Conservation (phyloP, 37 sponge, comb jelly and placozoan genomes). For the Geodia barretti region DNA sequence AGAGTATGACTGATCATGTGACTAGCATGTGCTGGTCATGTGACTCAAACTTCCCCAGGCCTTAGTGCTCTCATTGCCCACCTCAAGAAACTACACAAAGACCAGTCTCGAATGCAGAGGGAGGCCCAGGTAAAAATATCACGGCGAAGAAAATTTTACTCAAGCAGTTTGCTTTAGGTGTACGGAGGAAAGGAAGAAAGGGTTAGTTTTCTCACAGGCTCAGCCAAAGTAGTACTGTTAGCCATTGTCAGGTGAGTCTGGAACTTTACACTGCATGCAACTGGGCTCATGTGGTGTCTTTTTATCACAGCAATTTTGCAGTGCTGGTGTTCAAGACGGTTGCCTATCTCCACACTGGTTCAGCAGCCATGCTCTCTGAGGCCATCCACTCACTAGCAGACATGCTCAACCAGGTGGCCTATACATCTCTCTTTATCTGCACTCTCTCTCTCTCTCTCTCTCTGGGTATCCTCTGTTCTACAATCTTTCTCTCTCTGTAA, state of each 20-base stretch:
- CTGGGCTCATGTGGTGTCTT: not conserved
- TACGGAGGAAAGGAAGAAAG: slow-evolving; percentile 74
- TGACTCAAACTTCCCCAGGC: slow-evolving; percentile 15
- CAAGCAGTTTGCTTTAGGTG: slow-evolving; percentile 31
- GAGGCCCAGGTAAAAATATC: slow-evolving; percentile 64
- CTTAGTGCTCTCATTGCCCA: slow-evolving; percentile 77
- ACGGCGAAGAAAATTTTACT: no score
- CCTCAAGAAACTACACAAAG: slow-evolving; percentile 76
- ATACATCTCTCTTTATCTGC: not conserved
- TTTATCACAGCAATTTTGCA: slow-evolving; percentile 72
- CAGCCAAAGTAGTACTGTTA: slow-evolving; percentile 81
- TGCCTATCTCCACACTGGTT: slow-evolving; percentile 93
- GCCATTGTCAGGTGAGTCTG: slow-evolving; percentile 80
- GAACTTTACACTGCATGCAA: not conserved
- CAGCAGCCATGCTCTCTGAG: slow-evolving; percentile 95
- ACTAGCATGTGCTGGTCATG: not conserved
- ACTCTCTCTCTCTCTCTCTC: no score
- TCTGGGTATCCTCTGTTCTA: no score
- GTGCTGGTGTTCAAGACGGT: slow-evolving; percentile 81
- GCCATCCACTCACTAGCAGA: slow-evolving; percentile 97
- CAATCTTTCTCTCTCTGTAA: no score
- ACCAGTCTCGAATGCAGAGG: slow-evolving; percentile 39
- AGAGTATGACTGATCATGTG: not conserved
- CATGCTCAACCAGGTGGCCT: slow-evolving; percentile 81
- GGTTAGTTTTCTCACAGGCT: slow-evolving; percentile 69